Base-by-base conservation (phyloP, 2,797 vertebrate species). In the Coregonus ussuriensis region DNA sequence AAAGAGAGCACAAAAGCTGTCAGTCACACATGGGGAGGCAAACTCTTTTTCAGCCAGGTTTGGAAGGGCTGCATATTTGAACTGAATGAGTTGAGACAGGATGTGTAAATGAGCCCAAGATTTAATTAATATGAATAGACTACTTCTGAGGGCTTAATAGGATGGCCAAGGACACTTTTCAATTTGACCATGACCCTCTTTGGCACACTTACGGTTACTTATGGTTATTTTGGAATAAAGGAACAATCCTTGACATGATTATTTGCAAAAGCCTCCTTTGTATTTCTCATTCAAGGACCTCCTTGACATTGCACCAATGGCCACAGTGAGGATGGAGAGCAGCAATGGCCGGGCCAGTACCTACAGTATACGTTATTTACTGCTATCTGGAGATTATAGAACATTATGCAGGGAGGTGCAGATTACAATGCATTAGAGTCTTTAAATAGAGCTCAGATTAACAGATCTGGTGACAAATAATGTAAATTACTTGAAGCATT, bases 21-120 rank as follows among this genome's bases (percentile, higher is more conserved):
- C 31, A 59, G 18, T 51, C 65, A 76, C 68, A 21, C 56, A 62
- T 62, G 56, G n/a, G n/a, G 6, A 62, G n/a, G n/a, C 56, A n/a
- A 21, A 62, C 56, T 62, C 21, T n/a, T 25, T n/a, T 18, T 5
- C 16, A 15, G 31, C 18, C 54, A 62, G 56, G n/a, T 21, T 21
- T 62, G 56, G 21, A 62, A 6, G 18, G 56, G 56, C 18, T 62
- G 6, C n/a, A 0, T 62, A 21, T n/a, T 13, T 62, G n/a, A 62
- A 21, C 56, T 62, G 7, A 29, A 25, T 41, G 41, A 41, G 41
- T n/a, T 21, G 18, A 21, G 56, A 1, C 41, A 41, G 41, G 7
- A 41, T 41, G 41, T 9, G 37, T 37, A 37, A 37, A 37, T 37
- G 37, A 37, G 37, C 37, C 37, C 37, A 37, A 37, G 1, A 37